Conservation (phyloP, 2,797 vertebrate genomes). For the Pantherophis vulpinus region DNA sequence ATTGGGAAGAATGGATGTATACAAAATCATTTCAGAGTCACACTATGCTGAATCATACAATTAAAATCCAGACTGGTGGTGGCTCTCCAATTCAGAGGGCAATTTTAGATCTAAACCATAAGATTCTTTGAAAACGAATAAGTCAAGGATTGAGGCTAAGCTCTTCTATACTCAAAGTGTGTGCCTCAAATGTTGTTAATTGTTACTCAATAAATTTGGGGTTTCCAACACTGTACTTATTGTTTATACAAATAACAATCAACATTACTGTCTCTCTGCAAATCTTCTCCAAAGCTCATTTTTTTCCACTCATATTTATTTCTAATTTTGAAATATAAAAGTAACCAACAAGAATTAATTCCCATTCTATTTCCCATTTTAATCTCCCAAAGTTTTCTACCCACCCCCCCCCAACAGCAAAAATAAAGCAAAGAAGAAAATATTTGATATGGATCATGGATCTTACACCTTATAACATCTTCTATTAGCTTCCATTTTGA, state of each 20-base stretch:
- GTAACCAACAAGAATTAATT: neutral
- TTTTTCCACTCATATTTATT: neutral
- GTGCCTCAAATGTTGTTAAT: neutral
- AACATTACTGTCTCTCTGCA: neutral
- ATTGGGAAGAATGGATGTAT: neutral
- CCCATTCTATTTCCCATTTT: neutral
- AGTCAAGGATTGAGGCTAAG: neutral
- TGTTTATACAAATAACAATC: neutral
- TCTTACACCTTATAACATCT: neutral
- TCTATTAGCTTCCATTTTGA: neutral
- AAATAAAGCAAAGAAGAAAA: neutral
- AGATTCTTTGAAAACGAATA: neutral
- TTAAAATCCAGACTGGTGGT: neutral
- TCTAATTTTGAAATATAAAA: too few relatives aligned
- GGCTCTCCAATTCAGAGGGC: neutral
- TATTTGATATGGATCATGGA: neutral
- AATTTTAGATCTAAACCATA: neutral
- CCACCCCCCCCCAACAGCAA: too few relatives aligned
- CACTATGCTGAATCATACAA: neutral
- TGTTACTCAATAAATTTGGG: neutral
- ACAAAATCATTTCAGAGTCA: neutral
- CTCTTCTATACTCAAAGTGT: neutral
- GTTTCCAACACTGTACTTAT: neutral
- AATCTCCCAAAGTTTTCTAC: neutral
- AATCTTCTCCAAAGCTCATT: neutral